phyloP scores from a whole-genome alignment of 2,888 invertebrate genomes.

The Eristalis arbustorum region DNA sequence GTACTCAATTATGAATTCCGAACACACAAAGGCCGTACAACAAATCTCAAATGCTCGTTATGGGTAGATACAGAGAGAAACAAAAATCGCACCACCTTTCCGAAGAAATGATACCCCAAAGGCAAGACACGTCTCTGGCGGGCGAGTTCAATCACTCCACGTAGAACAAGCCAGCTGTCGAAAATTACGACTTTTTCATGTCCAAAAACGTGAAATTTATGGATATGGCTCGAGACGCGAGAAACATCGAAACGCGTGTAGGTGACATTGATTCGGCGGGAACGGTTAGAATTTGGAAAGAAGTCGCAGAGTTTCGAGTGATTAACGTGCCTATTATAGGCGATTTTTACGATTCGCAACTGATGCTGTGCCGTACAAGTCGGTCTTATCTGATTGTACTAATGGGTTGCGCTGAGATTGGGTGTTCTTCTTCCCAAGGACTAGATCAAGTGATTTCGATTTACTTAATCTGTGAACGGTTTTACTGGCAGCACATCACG shows the following conservation, averaged over 20 bases:
- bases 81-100: slow-evolving; percentile 23
- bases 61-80: slow-evolving; percentile 6
- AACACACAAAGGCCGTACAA: slow-evolving; percentile 10
- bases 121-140: slow-evolving; percentile 33
- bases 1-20: slow-evolving; percentile 40
- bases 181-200: slow-evolving; percentile 31
- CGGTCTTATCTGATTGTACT: background rate
- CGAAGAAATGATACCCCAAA: slow-evolving; percentile 35
- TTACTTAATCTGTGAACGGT: background rate
- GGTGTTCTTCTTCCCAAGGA: background rate
- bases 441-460: background rate
- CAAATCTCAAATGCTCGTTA: slow-evolving; percentile 21
- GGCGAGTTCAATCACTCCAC: slow-evolving; percentile 61
- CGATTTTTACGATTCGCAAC: slow-evolving; percentile 24
- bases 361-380: background rate
- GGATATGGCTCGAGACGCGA: slow-evolving; percentile 23
- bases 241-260: slow-evolving; percentile 30
- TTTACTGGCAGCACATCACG: background rate
- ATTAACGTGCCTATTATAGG: slow-evolving; percentile 30
- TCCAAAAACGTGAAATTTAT: slow-evolving; percentile 54
- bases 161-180: slow-evolving; percentile 28
- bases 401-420: background rate
- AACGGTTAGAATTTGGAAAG: slow-evolving; percentile 4
- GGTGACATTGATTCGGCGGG: slow-evolving; percentile 13
- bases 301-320: slow-evolving; percentile 9